Conservation (phyloP, 1,140 invertebrate genomes). For the Lysiphlebus fabarum region DNA sequence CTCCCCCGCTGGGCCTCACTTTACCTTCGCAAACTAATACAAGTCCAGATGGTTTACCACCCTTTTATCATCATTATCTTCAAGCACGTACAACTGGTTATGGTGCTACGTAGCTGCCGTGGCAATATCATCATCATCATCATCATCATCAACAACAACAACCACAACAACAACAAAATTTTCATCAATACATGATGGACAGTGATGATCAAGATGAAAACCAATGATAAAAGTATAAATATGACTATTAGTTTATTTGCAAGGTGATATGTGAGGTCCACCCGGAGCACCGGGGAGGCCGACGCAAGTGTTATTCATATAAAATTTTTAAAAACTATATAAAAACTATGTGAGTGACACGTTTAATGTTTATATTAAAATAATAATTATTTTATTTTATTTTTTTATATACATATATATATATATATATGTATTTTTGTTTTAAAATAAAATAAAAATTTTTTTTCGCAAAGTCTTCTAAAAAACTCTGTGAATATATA, state of each 20-base stretch:
- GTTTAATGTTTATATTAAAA: too few relatives aligned
- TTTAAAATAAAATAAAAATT: too few relatives aligned
- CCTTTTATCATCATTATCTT: slow-evolving; percentile 54
- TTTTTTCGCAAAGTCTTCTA: too few relatives aligned
- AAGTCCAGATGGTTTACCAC: slow-evolving; percentile 44
- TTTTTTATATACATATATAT: too few relatives aligned
- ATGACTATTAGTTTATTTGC: slow-evolving; percentile 9
- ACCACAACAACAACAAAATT: slow-evolving; percentile 9
- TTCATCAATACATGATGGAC: slow-evolving; percentile 13
- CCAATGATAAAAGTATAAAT: slow-evolving; percentile 18
- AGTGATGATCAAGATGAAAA: slow-evolving; percentile 24
- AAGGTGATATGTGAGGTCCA: slow-evolving; percentile 31
- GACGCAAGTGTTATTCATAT: slow-evolving; percentile 24
- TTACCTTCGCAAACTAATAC: slow-evolving; percentile 45
- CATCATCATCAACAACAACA: slow-evolving; percentile 22
- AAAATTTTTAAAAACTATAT: too few relatives aligned
- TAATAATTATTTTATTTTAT: too few relatives aligned
- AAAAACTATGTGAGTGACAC: too few relatives aligned
- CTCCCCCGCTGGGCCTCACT: slow-evolving; percentile 61
- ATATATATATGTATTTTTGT: too few relatives aligned
- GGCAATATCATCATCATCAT: slow-evolving; percentile 23
- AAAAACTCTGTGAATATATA: too few relatives aligned
- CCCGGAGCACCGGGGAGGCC: slow-evolving; percentile 45
- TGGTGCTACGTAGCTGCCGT: slow-evolving; percentile 47
- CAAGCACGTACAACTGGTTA: slow-evolving; percentile 49